Evolutionary conservation across 2,888 invertebrate genomes (phyloP), one percentile per base, ranked within the genome.

Genomic region (Eremobia ochroleuca): DNA sequence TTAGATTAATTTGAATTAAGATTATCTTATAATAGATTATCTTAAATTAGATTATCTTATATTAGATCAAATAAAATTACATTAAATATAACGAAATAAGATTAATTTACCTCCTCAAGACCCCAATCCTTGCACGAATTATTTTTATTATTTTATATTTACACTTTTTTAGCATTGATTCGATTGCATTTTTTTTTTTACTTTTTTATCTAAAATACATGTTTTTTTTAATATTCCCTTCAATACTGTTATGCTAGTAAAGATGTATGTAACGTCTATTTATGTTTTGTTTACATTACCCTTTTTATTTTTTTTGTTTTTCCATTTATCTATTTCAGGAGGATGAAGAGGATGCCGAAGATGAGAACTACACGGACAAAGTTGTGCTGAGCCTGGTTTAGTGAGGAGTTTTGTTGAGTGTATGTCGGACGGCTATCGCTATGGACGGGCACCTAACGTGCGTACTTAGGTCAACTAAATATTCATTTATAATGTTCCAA

Each of bases 301-400:
- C 31, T 21, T n/a, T 61, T 46, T 49, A 25, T 65, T 15, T 49
- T 62, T 59, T 59, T 62, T 1, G 0, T 11, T 61, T 61, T 31
- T 59, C 15, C 28, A n/a, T 82, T 71, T 68, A 64, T 25, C 31
- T 83, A 49, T 80, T 77, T 81, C 87, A 91, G 91, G 91, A 91
- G 40, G 91, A 88, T 0, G 89, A 87, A 11, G 92, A 90, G 11
- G 90, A 88, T 0, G 90, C 89, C 0, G 92, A 91, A 28, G 91
- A 89, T n/a, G 85, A 87, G 4, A 83, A 68, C n/a, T 92, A 85
- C 31, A 89, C 88, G 34, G 89, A 92, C 1, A 92, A 92, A 76
- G 89, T 93, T 55, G 92, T 93, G 5, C 73, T 93, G 69, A 91
- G 86, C 70, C 68, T 93, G 77, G 92, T 91, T 69, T 93, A 92